phyloP scores from a whole-genome alignment of 2,797 vertebrate genomes.

The Protonibea diacanthus region DNA sequence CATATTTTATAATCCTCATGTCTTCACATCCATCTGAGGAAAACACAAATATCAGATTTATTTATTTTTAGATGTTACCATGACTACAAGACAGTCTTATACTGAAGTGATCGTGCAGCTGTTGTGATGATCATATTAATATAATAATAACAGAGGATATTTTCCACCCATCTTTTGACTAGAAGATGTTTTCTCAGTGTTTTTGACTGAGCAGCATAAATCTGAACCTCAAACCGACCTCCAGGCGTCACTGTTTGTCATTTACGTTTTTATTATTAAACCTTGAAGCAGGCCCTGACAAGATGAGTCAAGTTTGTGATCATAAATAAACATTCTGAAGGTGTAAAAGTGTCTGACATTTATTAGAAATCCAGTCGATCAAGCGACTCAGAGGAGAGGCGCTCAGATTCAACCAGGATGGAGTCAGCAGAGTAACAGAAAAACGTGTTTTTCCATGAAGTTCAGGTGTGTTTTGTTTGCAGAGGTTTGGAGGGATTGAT shows the following conservation, averaged over 20 bases:
- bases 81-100: neutral
- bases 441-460: neutral
- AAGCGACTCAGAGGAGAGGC: neutral
- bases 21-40: constrained; percentile 22
- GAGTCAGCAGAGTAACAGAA: neutral
- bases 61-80: neutral
- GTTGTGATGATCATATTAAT: neutral
- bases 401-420: neutral
- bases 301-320: neutral
- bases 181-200: neutral
- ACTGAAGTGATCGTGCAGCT: neutral
- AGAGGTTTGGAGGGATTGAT: neutral
- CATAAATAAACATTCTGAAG: neutral
- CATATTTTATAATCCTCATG: constrained; percentile 38
- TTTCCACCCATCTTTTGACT: neutral
- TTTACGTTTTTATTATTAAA: neutral
- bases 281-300: neutral
- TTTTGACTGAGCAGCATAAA: neutral
- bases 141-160: neutral
- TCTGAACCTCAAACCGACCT: neutral
- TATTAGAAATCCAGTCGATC: neutral
- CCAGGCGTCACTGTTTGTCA: neutral
- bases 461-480: neutral
- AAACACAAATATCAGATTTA: constrained; percentile 10
- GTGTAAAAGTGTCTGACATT: neutral